Percentiles rank a stretch among this genome's conserved stretches.
phyloP scores from a whole-genome alignment of 2,113 vertebrate species.

The Camelus dromedarius region DNA sequence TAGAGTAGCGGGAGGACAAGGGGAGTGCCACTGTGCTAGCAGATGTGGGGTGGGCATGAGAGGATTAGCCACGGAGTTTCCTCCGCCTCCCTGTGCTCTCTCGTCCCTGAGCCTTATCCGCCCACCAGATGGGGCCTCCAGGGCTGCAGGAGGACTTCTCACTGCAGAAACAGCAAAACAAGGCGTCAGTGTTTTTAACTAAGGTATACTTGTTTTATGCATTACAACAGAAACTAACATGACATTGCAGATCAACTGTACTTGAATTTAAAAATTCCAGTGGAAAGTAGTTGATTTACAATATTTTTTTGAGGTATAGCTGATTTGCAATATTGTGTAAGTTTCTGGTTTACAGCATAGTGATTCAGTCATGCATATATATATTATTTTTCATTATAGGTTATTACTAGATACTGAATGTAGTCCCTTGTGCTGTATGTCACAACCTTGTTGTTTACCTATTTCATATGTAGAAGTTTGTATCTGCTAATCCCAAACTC shows the following conservation, averaged over 20 bases:
- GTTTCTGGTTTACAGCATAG: background rate
- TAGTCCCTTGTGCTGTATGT: background rate
- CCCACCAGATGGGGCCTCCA: background rate
- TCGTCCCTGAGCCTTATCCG: background rate
- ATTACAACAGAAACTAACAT: background rate
- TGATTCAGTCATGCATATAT: background rate
- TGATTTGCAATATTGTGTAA: background rate
- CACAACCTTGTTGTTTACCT: background rate
- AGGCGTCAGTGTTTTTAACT: background rate
- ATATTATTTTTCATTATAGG: background rate
- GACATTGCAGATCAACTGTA: background rate
- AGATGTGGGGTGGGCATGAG: background rate
- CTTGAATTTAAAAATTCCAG: background rate
- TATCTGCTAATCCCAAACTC: background rate
- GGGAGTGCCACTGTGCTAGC: fast-evolving
- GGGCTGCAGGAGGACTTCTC: background rate
- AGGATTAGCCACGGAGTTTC: background rate
- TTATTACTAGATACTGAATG: background rate
- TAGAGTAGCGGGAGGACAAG: background rate
- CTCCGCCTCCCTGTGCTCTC: background rate
- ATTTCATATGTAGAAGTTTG: background rate
- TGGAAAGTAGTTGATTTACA: too few species aligned
- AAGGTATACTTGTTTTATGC: too few species aligned
- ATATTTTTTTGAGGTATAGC: too few species aligned
- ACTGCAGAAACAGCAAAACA: background rate